Conservation (phyloP, 1,140 invertebrate genomes). For the Heliconius congener region DNA sequence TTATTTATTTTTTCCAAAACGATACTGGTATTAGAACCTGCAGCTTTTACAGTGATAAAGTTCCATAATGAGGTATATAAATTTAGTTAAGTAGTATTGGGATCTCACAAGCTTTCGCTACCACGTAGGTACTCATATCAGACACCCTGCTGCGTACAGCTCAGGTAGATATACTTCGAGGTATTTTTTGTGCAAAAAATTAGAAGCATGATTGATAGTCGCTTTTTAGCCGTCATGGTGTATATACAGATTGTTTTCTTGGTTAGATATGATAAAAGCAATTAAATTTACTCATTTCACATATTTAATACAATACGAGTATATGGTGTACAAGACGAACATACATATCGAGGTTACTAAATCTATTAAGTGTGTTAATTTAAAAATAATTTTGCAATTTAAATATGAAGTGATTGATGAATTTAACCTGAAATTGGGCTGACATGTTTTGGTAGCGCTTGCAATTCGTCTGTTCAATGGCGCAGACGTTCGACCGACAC, state of each 20-base stretch:
- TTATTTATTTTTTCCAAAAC: neutral
- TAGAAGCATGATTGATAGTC: neutral
- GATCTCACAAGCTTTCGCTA: too few relatives aligned
- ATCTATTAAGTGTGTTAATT: constrained; percentile 16
- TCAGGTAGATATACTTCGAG: neutral
- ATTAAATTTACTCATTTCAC: neutral
- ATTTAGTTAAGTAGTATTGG: too few relatives aligned
- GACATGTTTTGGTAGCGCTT: constrained; percentile 47
- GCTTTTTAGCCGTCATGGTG: neutral
- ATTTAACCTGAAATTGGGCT: constrained; percentile 48
- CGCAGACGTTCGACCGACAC: constrained; percentile 43
- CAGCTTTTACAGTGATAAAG: too few relatives aligned
- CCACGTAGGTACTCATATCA: neutral
- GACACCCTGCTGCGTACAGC: neutral
- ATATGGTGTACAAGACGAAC: neutral
- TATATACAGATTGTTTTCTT: neutral
- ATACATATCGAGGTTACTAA: neutral
- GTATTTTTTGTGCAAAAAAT: neutral
- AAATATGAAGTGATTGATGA: constrained; percentile 46
- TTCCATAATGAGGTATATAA: too few relatives aligned
- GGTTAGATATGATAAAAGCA: neutral
- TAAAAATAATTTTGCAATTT: constrained; percentile 10
- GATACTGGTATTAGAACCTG: too few relatives aligned
- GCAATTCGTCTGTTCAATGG: constrained; percentile 36
- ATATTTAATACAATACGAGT: neutral